phyloP scores from a whole-genome alignment of 2,797 vertebrate genomes.

The Sparus aurata region DNA sequence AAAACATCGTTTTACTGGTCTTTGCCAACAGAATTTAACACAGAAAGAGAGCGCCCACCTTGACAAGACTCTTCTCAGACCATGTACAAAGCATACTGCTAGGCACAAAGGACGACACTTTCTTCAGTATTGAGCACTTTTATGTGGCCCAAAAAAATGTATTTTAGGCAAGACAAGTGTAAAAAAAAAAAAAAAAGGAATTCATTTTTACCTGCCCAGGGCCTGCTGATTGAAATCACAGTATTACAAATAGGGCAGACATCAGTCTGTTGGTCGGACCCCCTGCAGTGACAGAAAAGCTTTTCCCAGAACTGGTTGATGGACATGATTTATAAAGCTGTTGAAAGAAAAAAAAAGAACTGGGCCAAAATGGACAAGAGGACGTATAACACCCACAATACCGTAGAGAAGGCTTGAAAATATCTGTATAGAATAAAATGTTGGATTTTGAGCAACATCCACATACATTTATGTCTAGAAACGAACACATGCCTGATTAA shows the following conservation, averaged over 20 bases:
- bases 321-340: slow-evolving; percentile 67
- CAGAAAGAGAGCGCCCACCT: not conserved
- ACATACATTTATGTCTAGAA: not conserved
- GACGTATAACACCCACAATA: slow-evolving; percentile 34
- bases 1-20: not conserved
- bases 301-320: slow-evolving; percentile 57
- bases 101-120: slow-evolving; percentile 8
- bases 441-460: not conserved
- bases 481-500: slow-evolving; percentile 49
- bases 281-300: slow-evolving; percentile 60
- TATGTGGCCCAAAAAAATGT: slow-evolving; percentile 25
- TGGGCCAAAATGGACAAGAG: slow-evolving; percentile 46
- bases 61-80: not conserved
- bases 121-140: slow-evolving; percentile 30
- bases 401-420: not conserved
- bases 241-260: slow-evolving; percentile 53
- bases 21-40: not conserved
- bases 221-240: slow-evolving; percentile 58
- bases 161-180: slow-evolving; percentile 29
- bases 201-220: slow-evolving; percentile 51
- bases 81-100: slow-evolving; percentile 3
- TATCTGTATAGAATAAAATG: slow-evolving; percentile 16
- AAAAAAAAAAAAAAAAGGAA: slow-evolving; percentile 25
- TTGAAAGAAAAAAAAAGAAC: slow-evolving; percentile 44
- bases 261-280: slow-evolving; percentile 45